Conservation (phyloP, 2,888 invertebrate genomes). For the Drosophila cracens region DNA sequence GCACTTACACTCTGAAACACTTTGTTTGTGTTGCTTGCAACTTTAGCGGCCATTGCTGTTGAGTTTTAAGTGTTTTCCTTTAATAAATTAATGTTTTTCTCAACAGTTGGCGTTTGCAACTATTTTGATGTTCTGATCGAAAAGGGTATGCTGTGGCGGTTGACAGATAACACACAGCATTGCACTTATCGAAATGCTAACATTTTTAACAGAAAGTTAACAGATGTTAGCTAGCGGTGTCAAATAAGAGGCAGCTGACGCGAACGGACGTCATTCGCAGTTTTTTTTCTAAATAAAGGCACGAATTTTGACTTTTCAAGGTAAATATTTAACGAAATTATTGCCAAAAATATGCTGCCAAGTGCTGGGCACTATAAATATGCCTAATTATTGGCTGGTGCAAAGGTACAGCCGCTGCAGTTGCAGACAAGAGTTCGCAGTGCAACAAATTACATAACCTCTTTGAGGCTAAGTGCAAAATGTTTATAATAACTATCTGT, state of each 20-base stretch:
- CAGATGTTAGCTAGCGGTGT: constrained; percentile 32
- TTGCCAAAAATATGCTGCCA: constrained; percentile 56
- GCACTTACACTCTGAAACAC: constrained; percentile 90
- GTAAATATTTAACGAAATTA: constrained; percentile 70
- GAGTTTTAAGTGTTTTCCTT: constrained; percentile 34
- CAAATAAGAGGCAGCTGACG: constrained; percentile 39
- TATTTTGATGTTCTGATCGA: constrained; percentile 15
- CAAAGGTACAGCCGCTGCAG: constrained; percentile 55
- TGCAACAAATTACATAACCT: constrained; percentile 74
- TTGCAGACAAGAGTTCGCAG: constrained; percentile 49
- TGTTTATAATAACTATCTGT: constrained; percentile 84
- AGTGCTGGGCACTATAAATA: constrained; percentile 75
- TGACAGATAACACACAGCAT: not conserved
- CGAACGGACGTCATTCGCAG: constrained; percentile 47
- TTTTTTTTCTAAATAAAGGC: constrained; percentile 62
- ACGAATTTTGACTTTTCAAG: constrained; percentile 65
- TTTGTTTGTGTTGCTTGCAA: constrained; percentile 86
- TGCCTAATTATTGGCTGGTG: constrained; percentile 63
- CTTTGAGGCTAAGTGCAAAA: constrained; percentile 70
- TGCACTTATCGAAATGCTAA: constrained; percentile 21
- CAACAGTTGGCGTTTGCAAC: constrained; percentile 65
- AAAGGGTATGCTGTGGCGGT: constrained; percentile 24
- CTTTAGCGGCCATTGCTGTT: constrained; percentile 83
- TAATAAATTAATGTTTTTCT: constrained; percentile 46
- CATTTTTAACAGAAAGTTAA: constrained; percentile 2